Percentiles rank a stretch among this genome's conserved stretches.
These are phyloP conservation scores for Holotrichia oblita DNA, from an alignment of 1,140 invertebrate species.

Conservation along the genomic window DNA sequence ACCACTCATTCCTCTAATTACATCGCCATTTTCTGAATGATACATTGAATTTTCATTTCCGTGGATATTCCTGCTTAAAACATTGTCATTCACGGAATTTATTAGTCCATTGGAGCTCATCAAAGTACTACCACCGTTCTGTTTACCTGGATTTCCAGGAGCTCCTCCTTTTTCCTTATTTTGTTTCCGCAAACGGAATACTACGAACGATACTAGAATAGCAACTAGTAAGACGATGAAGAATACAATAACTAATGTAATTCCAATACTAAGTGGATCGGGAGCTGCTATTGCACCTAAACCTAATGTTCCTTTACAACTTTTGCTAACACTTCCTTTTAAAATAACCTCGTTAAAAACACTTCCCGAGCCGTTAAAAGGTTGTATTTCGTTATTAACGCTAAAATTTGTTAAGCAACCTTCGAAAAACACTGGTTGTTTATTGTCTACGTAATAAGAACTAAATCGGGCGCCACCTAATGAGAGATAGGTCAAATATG, in stretches of 20 bases:
- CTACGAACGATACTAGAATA: conserved; percentile 88
- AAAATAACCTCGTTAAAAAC: conserved; percentile 76
- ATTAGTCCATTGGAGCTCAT: conserved; percentile 66
- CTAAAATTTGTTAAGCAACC: conserved; percentile 91
- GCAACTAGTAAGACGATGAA: conserved; percentile 89
- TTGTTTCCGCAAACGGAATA: conserved; percentile 85
- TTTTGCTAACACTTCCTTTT: conserved; percentile 74
- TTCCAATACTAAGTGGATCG: conserved; percentile 88
- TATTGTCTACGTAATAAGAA: conserved; percentile 65
- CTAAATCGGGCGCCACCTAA: conserved; percentile 75
- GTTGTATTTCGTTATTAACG: conserved; percentile 88
- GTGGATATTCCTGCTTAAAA: conserved; percentile 67
- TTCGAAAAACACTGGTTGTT: conserved; percentile 72
- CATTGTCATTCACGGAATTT: conserved; percentile 65
- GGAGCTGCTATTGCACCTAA: conserved; percentile 79
- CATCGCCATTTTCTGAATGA: conserved; percentile 73
- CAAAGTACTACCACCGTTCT: conserved; percentile 69
- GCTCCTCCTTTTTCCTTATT: conserved; percentile 81
- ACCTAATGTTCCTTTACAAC: conserved; percentile 76
- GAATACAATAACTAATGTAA: conserved; percentile 93
- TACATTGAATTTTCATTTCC: conserved; percentile 67
- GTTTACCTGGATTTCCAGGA: conserved; percentile 69
- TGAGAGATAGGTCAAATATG: conserved; percentile 82
- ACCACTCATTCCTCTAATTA: conserved; percentile 71
- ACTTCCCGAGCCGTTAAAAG: conserved; percentile 85